Base-by-base conservation (phyloP, 2,888 invertebrate genomes). In the Busseola fusca region DNA sequence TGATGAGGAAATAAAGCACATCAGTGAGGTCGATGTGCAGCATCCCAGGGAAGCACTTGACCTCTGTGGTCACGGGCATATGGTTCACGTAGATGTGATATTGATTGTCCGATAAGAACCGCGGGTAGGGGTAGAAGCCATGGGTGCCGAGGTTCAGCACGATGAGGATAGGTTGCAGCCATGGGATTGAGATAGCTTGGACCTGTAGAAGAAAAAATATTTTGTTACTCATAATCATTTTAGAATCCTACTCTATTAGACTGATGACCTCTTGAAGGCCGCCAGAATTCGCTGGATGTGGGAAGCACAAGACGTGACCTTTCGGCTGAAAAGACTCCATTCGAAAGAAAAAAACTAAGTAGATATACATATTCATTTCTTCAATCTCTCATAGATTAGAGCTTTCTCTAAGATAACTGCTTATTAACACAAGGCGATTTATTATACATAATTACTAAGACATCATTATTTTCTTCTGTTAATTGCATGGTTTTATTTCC, bases 71-170 rank as follows among this genome's bases (percentile, higher is more conserved):
- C 0, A 87, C 78, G 0, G 87, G 83, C 80, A 90, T 86, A 66
- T 89, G 87, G 54, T 92, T 89, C 16, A 91, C 81, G 40, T 90
- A 90, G 16, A 85, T 81, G 69, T 84, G 87, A 82, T 87, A 88
- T 69, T 89, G 88, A 64, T 84, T 87, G 42, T 86, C n/a, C 48
- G 21, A 84, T 74, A 91, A 84, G 72, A 91, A 86, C 5, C 91
- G 77, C 1, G 93, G 93, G 82, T 91, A 92, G 0, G 93, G 92
- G 78, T 92, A 92, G 85, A 94, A 93, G 66, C 94, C 93, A 66
- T 94, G 94, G 27, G 92, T 93, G n/a, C 94, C 94, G 0, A 94
- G 83, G 77, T 93, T 94, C 12, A 92, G 30, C n/a, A 91, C 59
- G 7, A 92, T 78, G 1, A 94, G 86, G 0, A 92, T n/a, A 0